phyloP scores from a whole-genome alignment of 2,888 invertebrate species.

The Aphodius sticticus region DNA sequence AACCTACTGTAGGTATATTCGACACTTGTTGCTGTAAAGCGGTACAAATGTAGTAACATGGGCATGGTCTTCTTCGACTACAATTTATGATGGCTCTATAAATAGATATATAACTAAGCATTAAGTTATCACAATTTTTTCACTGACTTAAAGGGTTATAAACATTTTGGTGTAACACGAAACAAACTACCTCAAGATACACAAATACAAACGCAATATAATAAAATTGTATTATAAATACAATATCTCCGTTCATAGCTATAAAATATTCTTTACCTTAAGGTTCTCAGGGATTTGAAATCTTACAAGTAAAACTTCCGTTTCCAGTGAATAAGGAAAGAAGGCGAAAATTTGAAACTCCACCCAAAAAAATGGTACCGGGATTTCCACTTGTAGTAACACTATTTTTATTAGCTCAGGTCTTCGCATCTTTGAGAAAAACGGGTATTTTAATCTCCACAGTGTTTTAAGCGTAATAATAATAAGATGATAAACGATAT shows the following conservation, averaged over 20 bases:
- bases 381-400: constrained; percentile 4
- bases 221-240: background rate
- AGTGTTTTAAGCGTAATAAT: background rate
- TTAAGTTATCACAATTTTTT: background rate
- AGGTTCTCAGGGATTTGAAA: background rate
- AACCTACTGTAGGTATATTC: too few species aligned
- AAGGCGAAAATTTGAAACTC: background rate
- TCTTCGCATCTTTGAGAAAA: constrained; percentile 32
- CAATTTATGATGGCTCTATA: too few species aligned
- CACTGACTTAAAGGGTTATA: background rate
- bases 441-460: constrained; percentile 40
- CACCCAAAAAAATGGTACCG: background rate
- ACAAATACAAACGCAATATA: background rate
- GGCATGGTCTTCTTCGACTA: too few species aligned
- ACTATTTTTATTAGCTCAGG: constrained; percentile 35
- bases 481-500: background rate
- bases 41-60: too few species aligned
- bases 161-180: background rate
- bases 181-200: background rate
- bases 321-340: background rate
- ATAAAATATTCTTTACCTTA: too few species aligned
- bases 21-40: too few species aligned
- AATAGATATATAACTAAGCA: background rate
- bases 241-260: background rate
- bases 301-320: background rate